Evolutionary conservation across 2,888 invertebrate genomes (phyloP), one percentile per base, ranked within the genome.

Genomic region (Paralinhomoeus sp.): DNA sequence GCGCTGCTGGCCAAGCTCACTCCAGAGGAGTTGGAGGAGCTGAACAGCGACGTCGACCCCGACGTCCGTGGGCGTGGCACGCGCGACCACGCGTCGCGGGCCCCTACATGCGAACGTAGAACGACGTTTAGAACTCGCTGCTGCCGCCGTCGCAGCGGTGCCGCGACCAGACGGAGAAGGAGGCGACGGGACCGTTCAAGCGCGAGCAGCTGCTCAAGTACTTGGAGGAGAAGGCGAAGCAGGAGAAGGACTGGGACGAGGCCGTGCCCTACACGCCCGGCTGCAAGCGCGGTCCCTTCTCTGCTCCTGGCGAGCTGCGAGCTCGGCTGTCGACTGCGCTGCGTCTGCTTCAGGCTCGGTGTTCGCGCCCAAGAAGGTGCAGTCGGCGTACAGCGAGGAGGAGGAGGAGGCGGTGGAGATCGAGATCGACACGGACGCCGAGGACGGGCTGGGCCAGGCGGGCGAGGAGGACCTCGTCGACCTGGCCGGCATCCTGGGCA

Each of bases 381-480:
- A 44, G 12, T 46, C 47, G 39, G 27, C 37, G 45, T 41, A 12
- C 34, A 33, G 36, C 47, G 47, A 24, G 38, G 37, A 48, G 47
- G 41, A 55, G 50, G 54, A 55, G 35, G 57, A 60, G 57, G 58
- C 60, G 12, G 59, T 60, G 23, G 57, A 56, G 43, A 45, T 62
- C 15, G 61, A 62, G 45, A 17, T 45, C 9, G 47, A 83, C 67
- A 84, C 85, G 61, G 75, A 80, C 45, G 79, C 85, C 60, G 85
- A 85, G 70, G 73, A 85, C 38, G 87, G 87, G n/a, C 72, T 91
- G 50, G 74, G 73, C 35, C 72, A 72, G 58, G 89, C 89, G 43
- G 74, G 80, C 53, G 87, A 89, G 68, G 83, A 85, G 65, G 89
- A 91, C 72, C 80, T 97, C 60, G 97, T 99, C 61, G 97, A 97